phyloP scores from a whole-genome alignment of 2,113 vertebrate species.

The Cheilinus undulatus region DNA sequence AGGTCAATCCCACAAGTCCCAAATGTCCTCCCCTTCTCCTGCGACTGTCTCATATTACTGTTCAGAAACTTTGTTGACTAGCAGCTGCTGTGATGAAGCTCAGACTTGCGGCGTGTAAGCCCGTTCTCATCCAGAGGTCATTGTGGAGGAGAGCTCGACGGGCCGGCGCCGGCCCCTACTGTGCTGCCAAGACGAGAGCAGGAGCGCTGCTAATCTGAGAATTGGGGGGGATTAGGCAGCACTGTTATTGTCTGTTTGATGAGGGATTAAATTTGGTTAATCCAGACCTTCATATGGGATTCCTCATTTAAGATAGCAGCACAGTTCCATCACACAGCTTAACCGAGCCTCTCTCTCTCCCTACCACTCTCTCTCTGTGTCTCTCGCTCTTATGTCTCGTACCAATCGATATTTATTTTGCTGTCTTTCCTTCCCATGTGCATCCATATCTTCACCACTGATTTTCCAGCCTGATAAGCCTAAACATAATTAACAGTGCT shows the following conservation, averaged over 20 bases:
- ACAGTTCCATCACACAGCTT: conserved; percentile 78
- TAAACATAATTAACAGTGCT: conserved; percentile 6
- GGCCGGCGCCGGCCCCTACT: conserved; percentile 68
- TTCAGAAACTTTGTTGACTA: conserved; percentile 58
- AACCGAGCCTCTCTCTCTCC: conserved; percentile 41
- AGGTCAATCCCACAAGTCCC: neutral
- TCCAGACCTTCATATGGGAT: conserved; percentile 86
- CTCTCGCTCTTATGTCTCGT: conserved; percentile 25
- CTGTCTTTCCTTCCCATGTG: conserved; percentile 19
- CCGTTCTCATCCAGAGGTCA: conserved; percentile 78
- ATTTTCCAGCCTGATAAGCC: conserved; percentile 40
- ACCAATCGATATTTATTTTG: conserved; percentile 66
- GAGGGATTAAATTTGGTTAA: conserved; percentile 87
- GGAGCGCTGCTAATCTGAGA: conserved; percentile 79
- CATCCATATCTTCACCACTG: conserved; percentile 23
- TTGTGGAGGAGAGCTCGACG: conserved; percentile 75
- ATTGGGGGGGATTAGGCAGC: conserved; percentile 81
- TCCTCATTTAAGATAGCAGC: conserved; percentile 85
- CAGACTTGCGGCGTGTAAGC: conserved; percentile 53
- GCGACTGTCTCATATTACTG: conserved; percentile 24
- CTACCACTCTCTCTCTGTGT: neutral
- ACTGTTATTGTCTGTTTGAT: conserved; percentile 87
- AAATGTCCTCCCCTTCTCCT: neutral
- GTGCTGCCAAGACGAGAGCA: conserved; percentile 71
- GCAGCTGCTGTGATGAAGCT: conserved; percentile 58